Evolutionary conservation across 2,113 vertebrate species (phyloP).

Genomic region (Perca flavescens): DNA sequence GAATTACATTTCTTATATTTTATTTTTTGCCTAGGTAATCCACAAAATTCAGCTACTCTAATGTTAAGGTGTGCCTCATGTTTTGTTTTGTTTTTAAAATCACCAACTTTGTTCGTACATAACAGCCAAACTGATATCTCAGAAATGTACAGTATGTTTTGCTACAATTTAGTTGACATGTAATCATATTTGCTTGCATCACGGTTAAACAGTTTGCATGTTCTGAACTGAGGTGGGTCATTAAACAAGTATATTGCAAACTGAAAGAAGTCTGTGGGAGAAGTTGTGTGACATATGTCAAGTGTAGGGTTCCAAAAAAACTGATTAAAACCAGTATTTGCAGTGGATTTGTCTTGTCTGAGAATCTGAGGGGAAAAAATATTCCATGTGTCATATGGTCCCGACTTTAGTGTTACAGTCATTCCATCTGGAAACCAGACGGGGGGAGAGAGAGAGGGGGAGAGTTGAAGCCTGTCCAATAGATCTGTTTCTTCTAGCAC

Average conservation of each 20-base stretch:
- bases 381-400: slow-evolving; percentile 36
- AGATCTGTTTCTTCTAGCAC: slow-evolving; percentile 20
- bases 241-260: background rate
- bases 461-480: slow-evolving; percentile 39
- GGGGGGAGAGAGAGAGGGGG: background rate
- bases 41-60: background rate
- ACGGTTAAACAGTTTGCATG: background rate
- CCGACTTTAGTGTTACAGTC: slow-evolving; percentile 31
- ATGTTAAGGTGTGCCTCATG: background rate
- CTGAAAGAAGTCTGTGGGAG: background rate
- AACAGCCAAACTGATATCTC: background rate
- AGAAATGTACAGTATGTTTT: background rate
- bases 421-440: slow-evolving; percentile 43
- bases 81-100: background rate
- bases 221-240: background rate
- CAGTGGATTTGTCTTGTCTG: slow-evolving; percentile 17
- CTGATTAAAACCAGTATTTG: slow-evolving; percentile 11
- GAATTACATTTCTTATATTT: background rate
- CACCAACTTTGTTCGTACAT: background rate
- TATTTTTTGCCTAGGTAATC: background rate
- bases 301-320: background rate
- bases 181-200: background rate
- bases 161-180: slow-evolving; percentile 14
- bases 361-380: slow-evolving; percentile 21
- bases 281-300: background rate